A percentile compares a stretch with the other conserved stretches of the same genome.
Conservation (phyloP, 2,888 invertebrate genomes). For the Tigriopus californicus region DNA sequence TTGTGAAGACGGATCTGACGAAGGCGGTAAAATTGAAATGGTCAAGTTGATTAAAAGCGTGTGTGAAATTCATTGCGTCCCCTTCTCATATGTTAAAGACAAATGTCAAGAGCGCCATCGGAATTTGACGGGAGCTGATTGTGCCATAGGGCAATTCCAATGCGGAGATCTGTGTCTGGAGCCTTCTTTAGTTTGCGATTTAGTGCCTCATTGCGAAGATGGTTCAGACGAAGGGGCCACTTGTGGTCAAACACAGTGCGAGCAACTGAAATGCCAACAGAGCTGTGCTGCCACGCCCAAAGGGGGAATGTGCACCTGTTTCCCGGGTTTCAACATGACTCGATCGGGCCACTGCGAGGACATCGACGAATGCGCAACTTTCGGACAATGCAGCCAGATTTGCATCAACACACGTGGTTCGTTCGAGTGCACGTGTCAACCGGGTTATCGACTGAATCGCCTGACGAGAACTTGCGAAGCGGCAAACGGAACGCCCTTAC, state of each 20-base stretch:
- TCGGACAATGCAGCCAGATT: neutral
- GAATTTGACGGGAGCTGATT: too few species aligned
- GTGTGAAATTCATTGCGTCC: too few species aligned
- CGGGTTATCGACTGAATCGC: neutral
- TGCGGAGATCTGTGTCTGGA: too few species aligned
- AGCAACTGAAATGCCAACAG: constrained; percentile 18
- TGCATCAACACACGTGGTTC: neutral
- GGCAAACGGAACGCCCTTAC: constrained; percentile 18
- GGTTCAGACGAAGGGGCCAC: neutral
- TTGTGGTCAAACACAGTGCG: neutral
- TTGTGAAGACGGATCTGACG: constrained; percentile 22
- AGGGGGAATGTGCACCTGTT: neutral
- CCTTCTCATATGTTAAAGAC: neutral
- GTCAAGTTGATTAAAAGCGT: too few species aligned
- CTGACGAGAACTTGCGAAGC: neutral
- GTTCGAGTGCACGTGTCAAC: neutral
- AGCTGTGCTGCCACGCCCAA: constrained; percentile 19
- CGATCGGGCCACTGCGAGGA: neutral
- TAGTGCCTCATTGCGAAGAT: neutral
- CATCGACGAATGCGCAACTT: neutral
- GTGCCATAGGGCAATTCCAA: too few species aligned
- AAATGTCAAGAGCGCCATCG: too few species aligned
- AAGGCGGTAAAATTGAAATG: too few species aligned
- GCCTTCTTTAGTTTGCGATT: too few species aligned
- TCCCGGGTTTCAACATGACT: neutral